phyloP scores from a whole-genome alignment of 2,888 invertebrate genomes.

The Diarsia mendica region DNA sequence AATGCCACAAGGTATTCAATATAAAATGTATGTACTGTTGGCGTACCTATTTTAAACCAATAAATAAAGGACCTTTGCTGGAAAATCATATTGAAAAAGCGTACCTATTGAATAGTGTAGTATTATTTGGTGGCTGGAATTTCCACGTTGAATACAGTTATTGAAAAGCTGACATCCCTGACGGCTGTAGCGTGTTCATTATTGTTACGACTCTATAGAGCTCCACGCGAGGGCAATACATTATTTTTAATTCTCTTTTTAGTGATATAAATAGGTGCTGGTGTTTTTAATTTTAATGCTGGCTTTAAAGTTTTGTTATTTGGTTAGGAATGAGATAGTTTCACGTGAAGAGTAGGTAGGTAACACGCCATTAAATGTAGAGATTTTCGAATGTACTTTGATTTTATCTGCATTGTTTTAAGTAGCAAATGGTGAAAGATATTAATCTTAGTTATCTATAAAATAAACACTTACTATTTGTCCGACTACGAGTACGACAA shows the following conservation, averaged over 20 bases:
- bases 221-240: conserved; percentile 8
- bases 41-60: too few species aligned
- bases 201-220: conserved; percentile 49
- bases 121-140: conserved; percentile 32
- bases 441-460: background rate
- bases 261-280: conserved; percentile 9
- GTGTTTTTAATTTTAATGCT: conserved; percentile 5
- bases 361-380: background rate
- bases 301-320: background rate
- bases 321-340: background rate
- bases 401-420: background rate
- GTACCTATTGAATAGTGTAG: conserved; percentile 9
- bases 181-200: conserved; percentile 45
- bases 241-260: conserved; percentile 21
- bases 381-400: background rate
- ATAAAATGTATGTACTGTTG: too few species aligned
- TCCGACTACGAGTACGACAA: background rate
- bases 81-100: conserved; percentile 15
- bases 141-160: conserved; percentile 30
- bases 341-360: background rate
- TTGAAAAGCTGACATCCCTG: conserved; percentile 52
- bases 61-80: background rate
- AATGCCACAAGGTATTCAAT: too few species aligned
- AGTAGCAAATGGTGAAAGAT: background rate
- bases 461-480: too few species aligned